Percentiles rank a stretch among this genome's conserved stretches.
Evolutionary conservation across 2,888 invertebrate species (phyloP).

Genomic region (Protophormia terraenovae): DNA sequence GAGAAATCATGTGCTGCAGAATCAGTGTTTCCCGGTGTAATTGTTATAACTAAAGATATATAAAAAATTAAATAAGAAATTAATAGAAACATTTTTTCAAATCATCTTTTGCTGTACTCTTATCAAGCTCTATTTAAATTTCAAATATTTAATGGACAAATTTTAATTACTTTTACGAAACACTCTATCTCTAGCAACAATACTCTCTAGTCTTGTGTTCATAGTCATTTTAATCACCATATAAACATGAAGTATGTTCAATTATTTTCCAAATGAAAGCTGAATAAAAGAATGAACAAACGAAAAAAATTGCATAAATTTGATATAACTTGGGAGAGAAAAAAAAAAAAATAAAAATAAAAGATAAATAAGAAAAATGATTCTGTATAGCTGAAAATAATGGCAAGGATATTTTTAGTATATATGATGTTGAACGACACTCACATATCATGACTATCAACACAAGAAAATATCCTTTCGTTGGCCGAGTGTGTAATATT

Average conservation of each 20-base stretch:
- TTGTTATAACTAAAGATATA: too few relatives aligned
- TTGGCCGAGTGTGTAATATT: slow-evolving; percentile 2
- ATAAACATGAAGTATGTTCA: slow-evolving; percentile 63
- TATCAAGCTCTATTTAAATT: not conserved
- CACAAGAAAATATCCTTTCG: slow-evolving; percentile 21
- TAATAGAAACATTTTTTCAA: too few relatives aligned
- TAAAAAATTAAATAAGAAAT: too few relatives aligned
- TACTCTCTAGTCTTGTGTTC: not conserved
- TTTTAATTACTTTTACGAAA: slow-evolving; percentile 58
- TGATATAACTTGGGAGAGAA: slow-evolving; percentile 30
- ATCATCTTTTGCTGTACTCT: not conserved
- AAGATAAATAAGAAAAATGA: slow-evolving; percentile 41
- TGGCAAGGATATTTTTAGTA: not conserved
- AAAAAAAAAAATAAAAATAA: slow-evolving; percentile 20
- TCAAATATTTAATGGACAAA: slow-evolving; percentile 46
- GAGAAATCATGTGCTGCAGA: too few relatives aligned
- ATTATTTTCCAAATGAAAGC: slow-evolving; percentile 66
- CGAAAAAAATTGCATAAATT: slow-evolving; percentile 55
- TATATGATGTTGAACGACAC: too few relatives aligned
- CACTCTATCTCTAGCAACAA: not conserved
- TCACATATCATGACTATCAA: not conserved
- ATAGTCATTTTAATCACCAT: slow-evolving; percentile 49
- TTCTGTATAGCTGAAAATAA: slow-evolving; percentile 34
- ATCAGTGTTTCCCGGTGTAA: too few relatives aligned
- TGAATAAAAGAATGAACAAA: slow-evolving; percentile 32